These are phyloP conservation scores for Graptemys geographica DNA, from an alignment of 2,797 vertebrate species.

Conservation along the genomic window DNA sequence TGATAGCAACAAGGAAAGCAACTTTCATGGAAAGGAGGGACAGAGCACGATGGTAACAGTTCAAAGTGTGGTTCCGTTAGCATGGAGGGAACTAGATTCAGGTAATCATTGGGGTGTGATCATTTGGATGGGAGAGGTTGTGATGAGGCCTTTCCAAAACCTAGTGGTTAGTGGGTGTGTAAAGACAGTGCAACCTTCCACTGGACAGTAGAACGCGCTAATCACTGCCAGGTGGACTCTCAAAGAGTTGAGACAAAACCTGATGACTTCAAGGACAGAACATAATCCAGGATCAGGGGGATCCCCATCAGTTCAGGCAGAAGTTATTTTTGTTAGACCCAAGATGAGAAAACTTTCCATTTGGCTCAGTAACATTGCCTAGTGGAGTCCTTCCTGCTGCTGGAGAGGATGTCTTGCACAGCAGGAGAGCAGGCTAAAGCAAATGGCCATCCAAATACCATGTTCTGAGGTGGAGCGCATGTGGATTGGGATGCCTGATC, in stretches of 20 bases:
- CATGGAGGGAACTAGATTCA: neutral
- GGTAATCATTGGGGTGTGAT: neutral
- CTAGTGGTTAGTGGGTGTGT: neutral
- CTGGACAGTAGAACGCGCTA: neutral
- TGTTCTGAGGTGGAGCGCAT: neutral
- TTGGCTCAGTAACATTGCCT: neutral
- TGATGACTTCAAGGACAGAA: neutral
- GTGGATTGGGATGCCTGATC: neutral
- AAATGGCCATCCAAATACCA: neutral
- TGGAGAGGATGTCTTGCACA: neutral
- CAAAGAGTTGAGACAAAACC: neutral
- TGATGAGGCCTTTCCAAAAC: neutral
- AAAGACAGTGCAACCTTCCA: neutral
- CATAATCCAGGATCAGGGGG: neutral
- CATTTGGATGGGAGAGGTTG: neutral
- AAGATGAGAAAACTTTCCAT: neutral
- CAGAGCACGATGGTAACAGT: neutral
- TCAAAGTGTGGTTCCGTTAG: neutral
- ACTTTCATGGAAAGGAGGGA: neutral
- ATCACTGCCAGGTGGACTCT: neutral
- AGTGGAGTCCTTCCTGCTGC: neutral
- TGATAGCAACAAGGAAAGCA: neutral
- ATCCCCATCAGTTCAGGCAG: neutral
- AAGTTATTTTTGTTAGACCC: neutral
- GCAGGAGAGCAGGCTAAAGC: neutral